Evolutionary conservation across 2,797 vertebrate genomes (phyloP), one percentile per base, ranked within the genome.

Genomic region (Steatocranus sp.): DNA sequence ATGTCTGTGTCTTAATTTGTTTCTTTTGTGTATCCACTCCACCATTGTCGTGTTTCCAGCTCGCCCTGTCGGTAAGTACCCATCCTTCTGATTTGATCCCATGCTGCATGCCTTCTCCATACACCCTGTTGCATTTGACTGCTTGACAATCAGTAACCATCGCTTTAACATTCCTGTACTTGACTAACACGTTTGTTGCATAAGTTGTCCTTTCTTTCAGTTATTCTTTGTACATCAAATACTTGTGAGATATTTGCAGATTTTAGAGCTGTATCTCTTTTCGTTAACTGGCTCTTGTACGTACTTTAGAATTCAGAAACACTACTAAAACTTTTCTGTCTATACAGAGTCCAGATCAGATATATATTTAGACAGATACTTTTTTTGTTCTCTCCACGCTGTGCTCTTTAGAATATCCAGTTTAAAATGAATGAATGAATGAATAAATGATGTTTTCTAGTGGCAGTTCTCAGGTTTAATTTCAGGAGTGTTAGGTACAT

Each of bases 11-110:
- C 81, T 90, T 83, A 78, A 88, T 87, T 90, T 92, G 73, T 90
- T 86, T 87, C 58, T 93, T 90, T 90, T 85, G 95, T 97, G 93
- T 97, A 96, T 96, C 97, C 97, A 98, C 97, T 97, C 96, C 97
- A 97, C 97, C 97, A 98, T 98, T 99, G 96, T 98, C 96, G 96
- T 98, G 97, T 99, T 96, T 97, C 96, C 98, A 99, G 99, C 97
- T 96, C 97, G 97, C 96, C 98, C 98, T 75, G 97, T 99, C 76
- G 99, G 99, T 99, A 99, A 99, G 99, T 99, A 98, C 95, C 96
- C 98, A 99, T 98, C 97, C 96, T 97, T 97, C 96, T 93, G 97
- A 95, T 95, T 97, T 96, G 96, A 96, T 75, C 86, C 90, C 95
- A 96, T 97, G 73, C 95, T 93, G 97, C 97, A 98, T 97, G 97